Percentiles rank a stretch among this genome's conserved stretches.
phyloP scores from a whole-genome alignment of 2,113 vertebrate genomes.

The Macaca nemestrina region DNA sequence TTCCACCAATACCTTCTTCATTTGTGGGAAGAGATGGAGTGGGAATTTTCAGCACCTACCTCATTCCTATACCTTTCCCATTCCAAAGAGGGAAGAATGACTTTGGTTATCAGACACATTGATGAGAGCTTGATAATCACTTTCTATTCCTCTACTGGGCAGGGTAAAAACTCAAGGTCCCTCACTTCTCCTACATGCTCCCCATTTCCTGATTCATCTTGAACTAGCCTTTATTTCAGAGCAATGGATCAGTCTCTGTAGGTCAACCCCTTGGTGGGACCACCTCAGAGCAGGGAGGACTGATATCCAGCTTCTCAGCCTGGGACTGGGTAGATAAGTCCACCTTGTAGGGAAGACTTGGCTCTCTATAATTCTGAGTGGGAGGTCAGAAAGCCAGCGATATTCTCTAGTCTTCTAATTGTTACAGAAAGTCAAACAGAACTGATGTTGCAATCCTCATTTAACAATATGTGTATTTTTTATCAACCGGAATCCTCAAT shows the following conservation, averaged over 20 bases:
- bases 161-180: background rate
- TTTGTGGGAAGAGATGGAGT: background rate
- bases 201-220: background rate
- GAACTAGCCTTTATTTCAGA: background rate
- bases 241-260: background rate
- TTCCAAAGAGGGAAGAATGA: background rate
- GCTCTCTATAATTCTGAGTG: background rate
- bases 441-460: background rate
- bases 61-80: background rate
- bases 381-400: background rate
- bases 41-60: background rate
- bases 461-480: background rate
- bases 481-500: background rate
- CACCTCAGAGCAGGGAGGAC: background rate
- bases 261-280: background rate
- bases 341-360: background rate
- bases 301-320: background rate
- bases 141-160: background rate
- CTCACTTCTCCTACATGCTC: background rate
- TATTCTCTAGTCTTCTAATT: background rate
- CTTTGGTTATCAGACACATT: background rate
- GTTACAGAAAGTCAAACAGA: background rate
- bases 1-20: background rate
- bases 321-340: background rate
- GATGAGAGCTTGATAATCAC: background rate